These are phyloP conservation scores for Pomacea canaliculata DNA, from an alignment of 2,888 invertebrate genomes.

Conservation along the genomic window DNA sequence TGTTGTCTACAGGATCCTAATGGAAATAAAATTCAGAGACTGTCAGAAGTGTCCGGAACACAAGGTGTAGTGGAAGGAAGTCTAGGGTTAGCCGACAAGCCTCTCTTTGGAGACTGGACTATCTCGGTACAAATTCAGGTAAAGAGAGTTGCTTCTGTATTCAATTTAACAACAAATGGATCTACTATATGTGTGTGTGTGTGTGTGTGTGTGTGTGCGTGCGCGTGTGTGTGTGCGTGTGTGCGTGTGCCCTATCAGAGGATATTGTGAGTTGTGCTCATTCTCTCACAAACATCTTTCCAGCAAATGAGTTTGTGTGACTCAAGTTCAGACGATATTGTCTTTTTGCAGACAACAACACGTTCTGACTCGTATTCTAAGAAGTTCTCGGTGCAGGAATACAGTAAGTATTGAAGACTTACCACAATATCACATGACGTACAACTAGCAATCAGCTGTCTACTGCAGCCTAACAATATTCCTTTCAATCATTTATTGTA, in stretches of 20 bases:
- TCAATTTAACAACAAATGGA: too few species aligned
- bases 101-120: slow-evolving; percentile 88
- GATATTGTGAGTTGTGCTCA: too few species aligned
- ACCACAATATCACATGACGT: too few species aligned
- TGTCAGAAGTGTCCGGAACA: slow-evolving; percentile 67
- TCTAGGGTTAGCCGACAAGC: slow-evolving; percentile 82
- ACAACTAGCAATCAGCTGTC: too few species aligned
- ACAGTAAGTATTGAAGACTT: slow-evolving; percentile 18
- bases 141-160: background rate
- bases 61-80: slow-evolving; percentile 82
- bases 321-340: background rate
- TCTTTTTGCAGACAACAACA: slow-evolving; percentile 1
- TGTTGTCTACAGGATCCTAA: slow-evolving; percentile 76
- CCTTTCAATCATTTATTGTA: too few species aligned
- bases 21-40: slow-evolving; percentile 84
- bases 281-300: too few species aligned
- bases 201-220: too few species aligned
- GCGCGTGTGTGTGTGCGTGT: too few species aligned
- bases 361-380: slow-evolving; percentile 14
- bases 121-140: slow-evolving; percentile 74
- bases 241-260: too few species aligned
- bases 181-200: too few species aligned
- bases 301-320: too few species aligned
- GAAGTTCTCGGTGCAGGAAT: slow-evolving; percentile 23
- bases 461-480: too few species aligned